These are phyloP conservation scores for Trissolcus japonicus DNA, from an alignment of 2,888 invertebrate genomes.

Conservation along the genomic window DNA sequence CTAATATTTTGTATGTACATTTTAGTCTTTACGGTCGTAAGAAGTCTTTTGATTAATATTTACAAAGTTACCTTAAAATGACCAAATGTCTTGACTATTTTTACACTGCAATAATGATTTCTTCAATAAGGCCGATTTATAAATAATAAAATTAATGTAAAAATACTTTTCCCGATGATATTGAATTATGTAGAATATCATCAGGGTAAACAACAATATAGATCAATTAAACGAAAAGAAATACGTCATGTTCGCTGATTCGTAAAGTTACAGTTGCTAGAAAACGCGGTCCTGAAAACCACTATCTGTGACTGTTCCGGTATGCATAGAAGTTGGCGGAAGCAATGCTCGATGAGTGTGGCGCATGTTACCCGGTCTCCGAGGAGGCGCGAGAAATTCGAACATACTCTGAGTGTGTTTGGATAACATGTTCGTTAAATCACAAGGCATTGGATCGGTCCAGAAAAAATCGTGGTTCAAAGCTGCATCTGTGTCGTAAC, in stretches of 20 bases:
- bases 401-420: slow-evolving; percentile 96
- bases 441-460: slow-evolving; percentile 97
- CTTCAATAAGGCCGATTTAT: not conserved
- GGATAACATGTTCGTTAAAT: slow-evolving; percentile 92
- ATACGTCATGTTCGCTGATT: no score
- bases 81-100: not conserved
- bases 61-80: slow-evolving; percentile 1
- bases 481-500: slow-evolving; percentile 93
- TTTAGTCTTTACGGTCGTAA: not conserved
- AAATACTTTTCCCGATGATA: not conserved
- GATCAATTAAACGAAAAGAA: no score
- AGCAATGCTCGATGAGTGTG: slow-evolving; percentile 81
- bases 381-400: slow-evolving; percentile 89
- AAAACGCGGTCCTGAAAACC: slow-evolving; percentile 92
- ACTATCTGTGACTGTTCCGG: slow-evolving; percentile 80
- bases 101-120: not conserved
- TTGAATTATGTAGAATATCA: no score
- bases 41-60: slow-evolving; percentile 5
- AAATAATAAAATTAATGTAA: not conserved
- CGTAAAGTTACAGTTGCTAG: slow-evolving; percentile 73
- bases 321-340: slow-evolving; percentile 75
- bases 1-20: slow-evolving; percentile 3
- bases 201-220: not conserved
- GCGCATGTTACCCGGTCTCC: slow-evolving; percentile 83
- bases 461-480: slow-evolving; percentile 99